Evolutionary conservation across 1,140 invertebrate species (phyloP), one percentile per base, ranked within the genome.

Genomic region (Gonatopus flavifemur): DNA sequence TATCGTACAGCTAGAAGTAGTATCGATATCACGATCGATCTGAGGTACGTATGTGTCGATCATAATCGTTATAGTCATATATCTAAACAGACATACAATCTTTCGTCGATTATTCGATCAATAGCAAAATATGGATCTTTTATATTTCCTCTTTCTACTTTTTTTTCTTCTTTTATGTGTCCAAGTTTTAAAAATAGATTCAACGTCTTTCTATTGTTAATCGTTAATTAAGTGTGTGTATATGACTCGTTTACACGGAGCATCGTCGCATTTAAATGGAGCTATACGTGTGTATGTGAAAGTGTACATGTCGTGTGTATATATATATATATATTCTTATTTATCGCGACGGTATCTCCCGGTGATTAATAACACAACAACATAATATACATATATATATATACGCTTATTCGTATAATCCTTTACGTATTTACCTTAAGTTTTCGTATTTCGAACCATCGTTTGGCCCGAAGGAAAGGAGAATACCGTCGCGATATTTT

Each of bases 41-140:
- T 72, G 72, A 75, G 72, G 74, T 77, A 77, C 70, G 68, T 75
- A 67, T 68, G 70, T 65, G 55, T 72, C 65, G 66, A 67, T 66
- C 62, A 72, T 70, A 55, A 47, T 71, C 59, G 61, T 67, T 69
- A 67, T 68, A 57, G 66, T 69, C n/a, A n/a, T n/a, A n/a, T n/a
- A n/a, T n/a, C n/a, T n/a, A n/a, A n/a, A n/a, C n/a, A 68, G 64
- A 66, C 51, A 55, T 64, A 67, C 68, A 67, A 69, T 61, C 62
- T 49, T 59, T n/a, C n/a, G 44, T 55, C 41, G 57, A 66, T 59
- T 67, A n/a, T 59, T 45, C 60, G 51, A 62, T 67, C 56, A 62
- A 72, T 76, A 76, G 72, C 64, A 76, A 76, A 76, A 76, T 76
- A 76, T 72, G 59, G 70, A 59, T 67, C 36, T 59, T 53, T 46